Conservation (phyloP, 2,113 vertebrate genomes). For the Paradisaea rubra region DNA sequence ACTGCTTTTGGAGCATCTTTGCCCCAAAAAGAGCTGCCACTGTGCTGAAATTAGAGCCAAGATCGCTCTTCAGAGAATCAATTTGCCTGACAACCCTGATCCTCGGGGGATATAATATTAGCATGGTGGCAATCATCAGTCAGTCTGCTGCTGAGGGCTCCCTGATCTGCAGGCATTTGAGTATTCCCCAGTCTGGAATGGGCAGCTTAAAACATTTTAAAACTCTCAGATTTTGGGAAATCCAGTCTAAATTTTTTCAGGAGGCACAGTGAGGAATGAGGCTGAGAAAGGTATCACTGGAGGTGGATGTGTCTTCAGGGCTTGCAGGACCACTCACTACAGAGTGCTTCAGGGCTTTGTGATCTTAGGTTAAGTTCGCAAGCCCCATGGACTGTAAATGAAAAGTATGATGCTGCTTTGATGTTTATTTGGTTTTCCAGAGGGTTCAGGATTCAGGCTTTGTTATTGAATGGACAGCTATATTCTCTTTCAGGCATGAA, state of each 20-base stretch:
- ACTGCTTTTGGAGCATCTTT: neutral
- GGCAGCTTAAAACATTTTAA: neutral
- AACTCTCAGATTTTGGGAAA: neutral
- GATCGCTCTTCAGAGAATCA: conserved; percentile 32
- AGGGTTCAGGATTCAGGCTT: neutral
- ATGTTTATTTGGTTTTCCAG: neutral
- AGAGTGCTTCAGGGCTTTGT: neutral
- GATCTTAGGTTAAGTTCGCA: neutral
- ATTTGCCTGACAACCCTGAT: neutral
- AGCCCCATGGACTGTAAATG: neutral
- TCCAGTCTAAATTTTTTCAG: neutral
- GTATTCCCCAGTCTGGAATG: neutral
- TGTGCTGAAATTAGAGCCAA: conserved; percentile 2
- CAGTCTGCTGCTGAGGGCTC: neutral
- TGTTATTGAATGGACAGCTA: neutral
- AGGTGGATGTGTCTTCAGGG: neutral
- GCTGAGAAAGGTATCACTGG: neutral
- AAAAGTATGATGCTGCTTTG: neutral
- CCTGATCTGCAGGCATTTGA: neutral
- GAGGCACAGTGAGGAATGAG: neutral
- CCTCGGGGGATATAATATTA: neutral
- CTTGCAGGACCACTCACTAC: neutral
- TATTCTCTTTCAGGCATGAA: neutral
- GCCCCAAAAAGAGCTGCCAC: neutral
- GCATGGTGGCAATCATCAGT: neutral